phyloP scores from a whole-genome alignment of 2,797 vertebrate genomes.

The Siniperca obscura region DNA sequence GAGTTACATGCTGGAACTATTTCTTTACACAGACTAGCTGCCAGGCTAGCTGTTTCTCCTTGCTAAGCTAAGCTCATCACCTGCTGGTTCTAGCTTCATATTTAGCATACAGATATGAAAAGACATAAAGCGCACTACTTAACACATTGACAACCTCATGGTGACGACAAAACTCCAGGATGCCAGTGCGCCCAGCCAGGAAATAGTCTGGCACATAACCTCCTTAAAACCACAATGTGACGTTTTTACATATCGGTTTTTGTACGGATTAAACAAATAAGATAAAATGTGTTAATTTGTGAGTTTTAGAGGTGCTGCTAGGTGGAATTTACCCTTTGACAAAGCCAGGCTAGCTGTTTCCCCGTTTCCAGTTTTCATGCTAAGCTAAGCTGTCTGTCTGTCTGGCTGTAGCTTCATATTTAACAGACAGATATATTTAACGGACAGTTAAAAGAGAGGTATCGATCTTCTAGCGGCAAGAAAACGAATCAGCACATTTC shows the following conservation, averaged over 20 bases:
- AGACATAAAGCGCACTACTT: neutral
- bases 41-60: neutral
- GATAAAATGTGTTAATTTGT: no score
- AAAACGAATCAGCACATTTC: neutral
- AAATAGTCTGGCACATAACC: no score
- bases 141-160: neutral
- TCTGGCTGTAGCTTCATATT: no score
- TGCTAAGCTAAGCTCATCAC: neutral
- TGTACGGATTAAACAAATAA: no score
- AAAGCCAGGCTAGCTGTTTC: no score
- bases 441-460: neutral
- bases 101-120: neutral
- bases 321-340: no score
- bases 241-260: no score
- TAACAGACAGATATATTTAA: no score
- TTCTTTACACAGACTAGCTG: neutral
- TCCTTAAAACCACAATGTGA: no score
- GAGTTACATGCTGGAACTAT: neutral
- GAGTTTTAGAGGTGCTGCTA: no score
- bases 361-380: no score
- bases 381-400: neutral
- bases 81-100: neutral
- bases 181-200: no score
- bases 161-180: neutral
- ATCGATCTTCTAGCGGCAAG: neutral